Conservation (phyloP, 2,797 vertebrate genomes). For the Sorex maritimensis region DNA sequence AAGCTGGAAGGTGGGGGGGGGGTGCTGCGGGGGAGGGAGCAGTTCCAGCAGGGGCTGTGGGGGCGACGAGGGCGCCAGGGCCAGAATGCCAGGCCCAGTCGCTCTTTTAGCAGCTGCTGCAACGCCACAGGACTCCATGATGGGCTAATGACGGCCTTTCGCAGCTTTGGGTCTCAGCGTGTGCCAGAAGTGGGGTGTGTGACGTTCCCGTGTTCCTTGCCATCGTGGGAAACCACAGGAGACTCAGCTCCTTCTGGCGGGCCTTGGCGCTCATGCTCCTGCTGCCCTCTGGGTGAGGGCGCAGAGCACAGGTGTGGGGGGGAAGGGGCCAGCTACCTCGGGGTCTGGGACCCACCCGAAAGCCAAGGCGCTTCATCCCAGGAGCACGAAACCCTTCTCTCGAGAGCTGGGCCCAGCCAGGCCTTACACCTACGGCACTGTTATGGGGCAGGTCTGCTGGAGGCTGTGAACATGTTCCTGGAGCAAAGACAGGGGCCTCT, state of each 20-base stretch:
- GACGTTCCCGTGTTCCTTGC: constrained; percentile 70
- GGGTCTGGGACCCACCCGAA: not conserved
- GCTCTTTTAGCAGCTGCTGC: not conserved
- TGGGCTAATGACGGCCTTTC: constrained; percentile 58
- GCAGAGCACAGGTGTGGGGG: not conserved
- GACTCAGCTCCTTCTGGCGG: constrained; percentile 31
- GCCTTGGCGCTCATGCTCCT: constrained; percentile 16
- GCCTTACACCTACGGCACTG: not conserved
- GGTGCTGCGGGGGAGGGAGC: too few species aligned
- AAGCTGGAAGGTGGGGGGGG: too few species aligned
- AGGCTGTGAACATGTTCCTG: not conserved
- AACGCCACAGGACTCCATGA: not conserved
- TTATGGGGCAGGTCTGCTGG: not conserved
- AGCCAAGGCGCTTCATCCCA: not conserved
- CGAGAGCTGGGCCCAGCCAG: not conserved
- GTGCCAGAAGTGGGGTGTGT: constrained; percentile 60
- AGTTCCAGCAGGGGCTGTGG: too few species aligned
- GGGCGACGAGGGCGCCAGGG: not conserved
- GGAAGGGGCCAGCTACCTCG: not conserved
- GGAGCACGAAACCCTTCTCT: not conserved
- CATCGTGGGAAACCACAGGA: constrained; percentile 58
- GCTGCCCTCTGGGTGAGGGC: not conserved
- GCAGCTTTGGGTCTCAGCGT: constrained; percentile 53
- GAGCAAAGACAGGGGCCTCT: too few species aligned
- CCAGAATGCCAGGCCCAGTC: rapidly evolving